Base-by-base conservation (phyloP, 2,113 vertebrate species). In the Cololabis saira region DNA sequence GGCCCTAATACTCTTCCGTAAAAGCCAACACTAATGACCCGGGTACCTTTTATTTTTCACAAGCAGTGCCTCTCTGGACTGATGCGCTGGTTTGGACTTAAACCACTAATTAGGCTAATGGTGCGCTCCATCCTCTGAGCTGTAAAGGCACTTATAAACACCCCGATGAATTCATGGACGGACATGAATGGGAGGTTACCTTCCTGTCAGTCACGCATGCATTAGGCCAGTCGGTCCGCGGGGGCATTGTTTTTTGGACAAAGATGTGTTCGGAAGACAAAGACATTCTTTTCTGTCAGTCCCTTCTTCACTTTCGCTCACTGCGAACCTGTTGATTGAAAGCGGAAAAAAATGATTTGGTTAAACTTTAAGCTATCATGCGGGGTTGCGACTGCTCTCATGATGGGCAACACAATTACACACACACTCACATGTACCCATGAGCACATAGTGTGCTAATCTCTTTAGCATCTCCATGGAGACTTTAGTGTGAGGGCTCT, bases 401-500 rank as follows among this genome's bases (percentile, higher is more conserved):
- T 73, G 21, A 42, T 48, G 13, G 45, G 54, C 64, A 17, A 75
- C 54, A 64, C 63, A 70, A 49, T 70, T 48, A 50, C 59, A 76
- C 56, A 76, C 56, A 81, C 52, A 65, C 61, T 50, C 54, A 59
- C 66, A 74, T 13, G 49, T 74, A 61, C 73, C 61, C 63, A 73
- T 67, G 56, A 64, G 53, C 22, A 15, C 65, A 67, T 45, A 74
- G 55, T 69, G 78, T 61, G 80, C 56, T 88, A 84, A 88, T 87
- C 86, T 80, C 77, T 78, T 87, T 71, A 85, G 83, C 62, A 76
- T 87, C 70, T 68, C 87, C 84, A 90, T 83, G 84, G 89, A 83
- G 86, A 91, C 53, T 40, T 76, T 66, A 56, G 73, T 65, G 68
- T 80, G 74, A 67, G 74, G 74, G 54, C 76, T 82, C 77, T 44